phyloP scores from a whole-genome alignment of 2,888 invertebrate genomes.

The Chymomyza caudatula region DNA sequence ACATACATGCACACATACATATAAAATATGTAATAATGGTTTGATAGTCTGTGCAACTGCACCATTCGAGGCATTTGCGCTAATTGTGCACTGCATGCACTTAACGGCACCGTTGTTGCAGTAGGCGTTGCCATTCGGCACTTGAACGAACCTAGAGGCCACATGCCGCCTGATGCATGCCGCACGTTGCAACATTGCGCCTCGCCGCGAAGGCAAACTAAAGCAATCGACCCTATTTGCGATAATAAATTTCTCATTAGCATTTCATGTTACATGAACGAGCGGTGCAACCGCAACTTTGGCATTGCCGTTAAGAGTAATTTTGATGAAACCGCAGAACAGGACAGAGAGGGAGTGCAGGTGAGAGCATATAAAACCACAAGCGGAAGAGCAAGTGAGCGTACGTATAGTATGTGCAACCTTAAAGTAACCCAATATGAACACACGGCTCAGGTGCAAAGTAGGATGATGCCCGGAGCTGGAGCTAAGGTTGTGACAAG shows the following conservation, averaged over 20 bases:
- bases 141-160: neutral
- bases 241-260: conserved; percentile 47
- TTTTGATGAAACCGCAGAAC: neutral
- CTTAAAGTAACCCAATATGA: neutral
- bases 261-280: conserved; percentile 42
- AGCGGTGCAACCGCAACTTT: conserved; percentile 22
- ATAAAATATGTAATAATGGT: conserved; percentile 7
- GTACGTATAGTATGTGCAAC: neutral
- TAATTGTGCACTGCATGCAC: conserved; percentile 49
- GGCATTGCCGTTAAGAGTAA: neutral
- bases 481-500: neutral
- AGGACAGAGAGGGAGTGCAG: neutral
- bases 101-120: conserved; percentile 36
- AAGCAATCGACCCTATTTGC: conserved; percentile 45
- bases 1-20: neutral
- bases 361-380: neutral
- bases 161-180: neutral
- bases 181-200: neutral
- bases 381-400: too few species aligned
- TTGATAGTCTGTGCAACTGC: conserved; percentile 39
- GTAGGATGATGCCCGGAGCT: neutral
- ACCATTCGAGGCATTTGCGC: conserved; percentile 38
- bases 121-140: conserved; percentile 1
- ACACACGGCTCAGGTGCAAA: neutral
- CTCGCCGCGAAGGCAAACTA: too few species aligned